A percentile compares a stretch with the other conserved stretches of the same genome.
These are phyloP conservation scores for Amphilophus citrinellus DNA, from an alignment of 2,113 vertebrate genomes.

Conservation along the genomic window DNA sequence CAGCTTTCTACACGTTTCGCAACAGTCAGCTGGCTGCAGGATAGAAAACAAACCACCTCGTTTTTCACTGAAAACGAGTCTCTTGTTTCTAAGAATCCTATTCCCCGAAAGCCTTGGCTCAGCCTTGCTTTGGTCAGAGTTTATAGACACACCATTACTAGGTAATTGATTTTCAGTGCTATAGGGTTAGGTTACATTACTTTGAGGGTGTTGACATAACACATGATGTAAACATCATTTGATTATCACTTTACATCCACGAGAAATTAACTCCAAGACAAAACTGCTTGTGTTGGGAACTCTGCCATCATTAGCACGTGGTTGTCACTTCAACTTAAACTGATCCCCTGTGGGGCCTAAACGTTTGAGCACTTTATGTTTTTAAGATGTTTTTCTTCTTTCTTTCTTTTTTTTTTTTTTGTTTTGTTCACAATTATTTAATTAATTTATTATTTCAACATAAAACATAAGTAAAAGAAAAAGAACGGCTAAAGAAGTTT, in stretches of 20 bases:
- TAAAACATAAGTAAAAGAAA: neutral
- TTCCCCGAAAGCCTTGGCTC: conserved; percentile 18
- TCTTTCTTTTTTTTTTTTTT: too few relatives aligned
- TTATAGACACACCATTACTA: neutral
- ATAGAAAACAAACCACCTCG: conserved; percentile 61
- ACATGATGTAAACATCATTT: too few relatives aligned
- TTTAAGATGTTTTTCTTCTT: neutral
- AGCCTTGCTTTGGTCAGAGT: conserved; percentile 31
- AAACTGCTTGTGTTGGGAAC: neutral
- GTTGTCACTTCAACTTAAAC: neutral
- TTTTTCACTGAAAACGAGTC: conserved; percentile 51
- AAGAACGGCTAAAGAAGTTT: neutral
- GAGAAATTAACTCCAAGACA: too few relatives aligned
- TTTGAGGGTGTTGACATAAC: neutral
- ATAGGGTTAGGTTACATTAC: neutral
- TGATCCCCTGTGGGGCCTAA: too few relatives aligned
- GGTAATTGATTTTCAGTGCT: neutral
- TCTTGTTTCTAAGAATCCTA: conserved; percentile 59
- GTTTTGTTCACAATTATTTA: too few relatives aligned
- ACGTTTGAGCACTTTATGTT: neutral
- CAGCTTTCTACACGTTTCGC: conserved; percentile 31
- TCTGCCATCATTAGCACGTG: neutral
- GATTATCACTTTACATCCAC: too few relatives aligned
- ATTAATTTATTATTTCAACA: too few relatives aligned
- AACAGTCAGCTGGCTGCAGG: conserved; percentile 42